phyloP scores from a whole-genome alignment of 2,888 invertebrate species.

The Caenorhabditis panamensis region DNA sequence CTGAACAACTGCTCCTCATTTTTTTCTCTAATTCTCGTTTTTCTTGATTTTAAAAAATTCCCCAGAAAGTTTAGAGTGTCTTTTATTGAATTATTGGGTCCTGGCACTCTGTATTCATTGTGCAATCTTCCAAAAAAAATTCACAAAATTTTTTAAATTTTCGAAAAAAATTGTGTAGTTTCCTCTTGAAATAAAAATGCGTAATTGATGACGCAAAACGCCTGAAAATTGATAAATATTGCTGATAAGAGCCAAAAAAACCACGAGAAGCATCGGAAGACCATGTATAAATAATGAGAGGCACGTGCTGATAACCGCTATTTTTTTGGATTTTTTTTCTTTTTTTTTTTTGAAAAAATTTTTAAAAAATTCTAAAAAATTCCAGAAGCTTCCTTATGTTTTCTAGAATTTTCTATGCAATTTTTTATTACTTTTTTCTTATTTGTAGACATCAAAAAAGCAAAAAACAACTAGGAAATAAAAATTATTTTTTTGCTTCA shows the following conservation, averaged over 20 bases:
- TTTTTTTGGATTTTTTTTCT: background rate
- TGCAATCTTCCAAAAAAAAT: background rate
- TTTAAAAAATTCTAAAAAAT: background rate
- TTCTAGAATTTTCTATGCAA: background rate
- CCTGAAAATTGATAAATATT: background rate
- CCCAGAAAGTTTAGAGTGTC: no score
- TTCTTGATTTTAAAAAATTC: background rate
- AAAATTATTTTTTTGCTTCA: no score
- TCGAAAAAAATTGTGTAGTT: background rate
- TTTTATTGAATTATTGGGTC: no score
- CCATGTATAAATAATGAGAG: no score
- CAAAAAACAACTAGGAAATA: no score
- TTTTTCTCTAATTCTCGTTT: background rate
- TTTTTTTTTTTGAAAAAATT: background rate
- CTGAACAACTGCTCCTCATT: background rate
- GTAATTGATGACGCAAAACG: slow-evolving; percentile 28
- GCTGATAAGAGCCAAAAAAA: no score
- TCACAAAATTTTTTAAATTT: background rate
- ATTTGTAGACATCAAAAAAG: no score
- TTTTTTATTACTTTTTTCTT: no score
- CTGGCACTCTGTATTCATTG: no score
- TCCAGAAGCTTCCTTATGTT: no score
- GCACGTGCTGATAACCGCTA: no score
- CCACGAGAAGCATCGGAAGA: background rate
- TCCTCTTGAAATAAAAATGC: background rate